Evolutionary conservation across 2,797 vertebrate genomes (phyloP).

Genomic region (Spondyliosoma cantharus): DNA sequence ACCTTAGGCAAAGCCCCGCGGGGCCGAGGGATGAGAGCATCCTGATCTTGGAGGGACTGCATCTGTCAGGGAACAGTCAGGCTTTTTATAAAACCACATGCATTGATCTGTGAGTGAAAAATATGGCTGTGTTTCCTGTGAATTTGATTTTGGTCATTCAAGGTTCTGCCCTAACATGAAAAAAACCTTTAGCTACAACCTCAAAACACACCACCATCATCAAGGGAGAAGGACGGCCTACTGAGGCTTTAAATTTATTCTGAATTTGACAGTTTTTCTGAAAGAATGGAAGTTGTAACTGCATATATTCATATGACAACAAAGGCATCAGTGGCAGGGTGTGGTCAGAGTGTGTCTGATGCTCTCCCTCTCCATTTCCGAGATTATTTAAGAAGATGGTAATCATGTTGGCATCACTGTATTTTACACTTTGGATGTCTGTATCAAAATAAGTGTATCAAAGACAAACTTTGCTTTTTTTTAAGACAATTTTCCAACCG

Average conservation of each 20-base stretch:
- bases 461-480: background rate
- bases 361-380: background rate
- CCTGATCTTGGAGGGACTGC: conserved; percentile 45
- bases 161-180: background rate
- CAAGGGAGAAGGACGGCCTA: no score
- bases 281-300: no score
- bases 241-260: background rate
- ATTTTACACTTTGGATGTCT: background rate
- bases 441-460: background rate
- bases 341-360: background rate
- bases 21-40: conserved; percentile 65
- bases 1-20: conserved; percentile 65
- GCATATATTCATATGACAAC: no score
- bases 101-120: background rate
- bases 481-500: background rate
- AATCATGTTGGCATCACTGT: background rate
- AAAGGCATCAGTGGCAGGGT: background rate
- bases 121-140: background rate
- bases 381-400: background rate
- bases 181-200: background rate
- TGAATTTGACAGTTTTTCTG: background rate
- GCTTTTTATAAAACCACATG: background rate
- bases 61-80: conserved; percentile 58
- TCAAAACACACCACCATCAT: background rate
- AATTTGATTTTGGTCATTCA: background rate